phyloP scores from a whole-genome alignment of 2,113 vertebrate species.

The Gobiocypris rarus region DNA sequence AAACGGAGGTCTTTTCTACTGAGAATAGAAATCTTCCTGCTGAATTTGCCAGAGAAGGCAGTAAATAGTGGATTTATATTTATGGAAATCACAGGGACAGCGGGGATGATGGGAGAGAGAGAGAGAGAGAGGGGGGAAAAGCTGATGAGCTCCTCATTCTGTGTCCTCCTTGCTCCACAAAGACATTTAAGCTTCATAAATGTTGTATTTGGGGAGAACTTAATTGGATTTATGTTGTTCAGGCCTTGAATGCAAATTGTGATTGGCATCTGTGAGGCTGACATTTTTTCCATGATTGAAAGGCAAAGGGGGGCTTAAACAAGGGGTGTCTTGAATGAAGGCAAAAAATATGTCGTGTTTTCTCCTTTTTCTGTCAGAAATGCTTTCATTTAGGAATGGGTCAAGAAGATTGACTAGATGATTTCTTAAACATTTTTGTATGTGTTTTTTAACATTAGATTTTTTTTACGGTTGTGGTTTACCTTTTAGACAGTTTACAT shows the following conservation, averaged over 20 bases:
- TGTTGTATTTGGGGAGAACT: constrained; percentile 53
- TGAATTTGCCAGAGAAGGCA: constrained; percentile 48
- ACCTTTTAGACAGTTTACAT: too few species aligned
- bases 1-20: constrained; percentile 55
- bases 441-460: background rate
- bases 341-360: constrained; percentile 1
- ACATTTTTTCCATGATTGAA: constrained; percentile 33
- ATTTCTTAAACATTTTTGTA: background rate
- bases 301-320: background rate
- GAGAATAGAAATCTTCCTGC: constrained; percentile 52
- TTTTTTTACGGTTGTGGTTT: background rate
- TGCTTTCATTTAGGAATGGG: constrained; percentile 38
- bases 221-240: constrained; percentile 60
- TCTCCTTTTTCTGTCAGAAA: constrained; percentile 24
- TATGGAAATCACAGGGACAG: constrained; percentile 55
- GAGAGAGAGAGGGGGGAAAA: constrained; percentile 16
- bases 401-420: background rate
- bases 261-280: constrained; percentile 51
- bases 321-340: background rate
- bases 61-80: constrained; percentile 61
- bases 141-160: constrained; percentile 31
- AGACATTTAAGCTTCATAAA: constrained; percentile 59
- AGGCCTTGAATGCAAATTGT: constrained; percentile 54
- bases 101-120: constrained; percentile 24
- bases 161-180: constrained; percentile 51